Conservation (phyloP, 2,888 invertebrate genomes). For the Standfussiana lucernea region DNA sequence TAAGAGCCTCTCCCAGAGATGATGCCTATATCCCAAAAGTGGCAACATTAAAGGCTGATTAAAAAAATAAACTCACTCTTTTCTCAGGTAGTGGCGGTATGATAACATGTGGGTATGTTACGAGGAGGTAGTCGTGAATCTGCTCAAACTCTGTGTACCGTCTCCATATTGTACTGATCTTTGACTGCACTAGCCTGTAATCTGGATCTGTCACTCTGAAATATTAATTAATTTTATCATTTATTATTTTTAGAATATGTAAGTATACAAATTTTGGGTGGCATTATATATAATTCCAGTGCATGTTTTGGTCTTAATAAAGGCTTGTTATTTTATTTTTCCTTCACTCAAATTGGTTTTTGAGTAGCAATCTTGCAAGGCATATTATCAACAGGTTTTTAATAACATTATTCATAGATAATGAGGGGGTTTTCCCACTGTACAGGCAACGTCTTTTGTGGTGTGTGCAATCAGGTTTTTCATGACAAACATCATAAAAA, state of each 20-base stretch:
- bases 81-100: slow-evolving; percentile 96
- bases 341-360: neutral
- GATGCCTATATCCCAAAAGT: neutral
- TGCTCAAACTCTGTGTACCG: slow-evolving; percentile 96
- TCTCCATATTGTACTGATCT: slow-evolving; percentile 93
- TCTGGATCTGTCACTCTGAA: slow-evolving; percentile 92
- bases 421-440: neutral
- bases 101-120: slow-evolving; percentile 95
- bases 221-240: slow-evolving; percentile 70
- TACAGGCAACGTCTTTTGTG: neutral
- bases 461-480: neutral
- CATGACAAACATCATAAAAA: neutral
- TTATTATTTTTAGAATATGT: neutral
- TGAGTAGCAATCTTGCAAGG: neutral
- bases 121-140: slow-evolving; percentile 94
- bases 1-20: neutral
- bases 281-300: neutral
- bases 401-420: neutral
- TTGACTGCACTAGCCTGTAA: slow-evolving; percentile 91
- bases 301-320: neutral
- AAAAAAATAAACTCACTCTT: slow-evolving; percentile 81
- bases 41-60: neutral
- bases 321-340: neutral
- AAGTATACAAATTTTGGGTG: neutral
- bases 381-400: slow-evolving; percentile 16